These are phyloP conservation scores for Ariolimax columbianus DNA, from an alignment of 2,888 invertebrate species.

Conservation along the genomic window DNA sequence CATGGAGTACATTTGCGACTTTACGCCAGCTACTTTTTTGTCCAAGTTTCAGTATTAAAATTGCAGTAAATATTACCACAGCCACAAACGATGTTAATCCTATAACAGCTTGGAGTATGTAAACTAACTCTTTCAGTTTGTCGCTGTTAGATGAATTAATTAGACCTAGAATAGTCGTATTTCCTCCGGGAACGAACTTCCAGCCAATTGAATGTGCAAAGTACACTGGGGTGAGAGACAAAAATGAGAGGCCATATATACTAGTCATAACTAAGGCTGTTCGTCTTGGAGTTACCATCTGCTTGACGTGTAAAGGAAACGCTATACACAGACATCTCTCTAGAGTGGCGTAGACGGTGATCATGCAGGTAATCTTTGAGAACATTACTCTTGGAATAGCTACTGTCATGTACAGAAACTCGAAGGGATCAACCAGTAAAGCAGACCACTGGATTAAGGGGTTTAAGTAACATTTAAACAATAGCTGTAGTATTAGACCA, in stretches of 20 bases:
- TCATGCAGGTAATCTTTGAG: not conserved
- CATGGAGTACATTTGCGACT: not conserved
- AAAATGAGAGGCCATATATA: not conserved
- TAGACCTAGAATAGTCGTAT: not conserved
- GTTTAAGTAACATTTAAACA: not conserved
- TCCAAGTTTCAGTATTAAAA: not conserved
- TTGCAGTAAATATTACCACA: not conserved
- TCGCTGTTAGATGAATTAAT: not conserved
- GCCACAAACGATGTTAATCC: not conserved
- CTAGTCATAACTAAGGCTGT: not conserved
- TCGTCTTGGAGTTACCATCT: not conserved
- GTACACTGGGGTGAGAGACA: not conserved
- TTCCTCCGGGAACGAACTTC: not conserved
- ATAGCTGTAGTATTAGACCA: not conserved
- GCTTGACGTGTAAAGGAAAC: not conserved
- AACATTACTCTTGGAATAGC: not conserved
- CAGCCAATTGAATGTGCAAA: not conserved
- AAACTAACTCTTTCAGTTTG: not conserved
- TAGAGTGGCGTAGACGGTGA: slow-evolving; percentile 16
- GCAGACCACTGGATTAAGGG: not conserved
- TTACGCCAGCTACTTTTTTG: not conserved
- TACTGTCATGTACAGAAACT: not conserved
- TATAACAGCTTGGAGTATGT: not conserved
- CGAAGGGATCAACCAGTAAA: not conserved
- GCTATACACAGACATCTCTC: slow-evolving; percentile 27